Conservation (phyloP, 2,888 invertebrate species). For the Bembecia ichneumoniformis region DNA sequence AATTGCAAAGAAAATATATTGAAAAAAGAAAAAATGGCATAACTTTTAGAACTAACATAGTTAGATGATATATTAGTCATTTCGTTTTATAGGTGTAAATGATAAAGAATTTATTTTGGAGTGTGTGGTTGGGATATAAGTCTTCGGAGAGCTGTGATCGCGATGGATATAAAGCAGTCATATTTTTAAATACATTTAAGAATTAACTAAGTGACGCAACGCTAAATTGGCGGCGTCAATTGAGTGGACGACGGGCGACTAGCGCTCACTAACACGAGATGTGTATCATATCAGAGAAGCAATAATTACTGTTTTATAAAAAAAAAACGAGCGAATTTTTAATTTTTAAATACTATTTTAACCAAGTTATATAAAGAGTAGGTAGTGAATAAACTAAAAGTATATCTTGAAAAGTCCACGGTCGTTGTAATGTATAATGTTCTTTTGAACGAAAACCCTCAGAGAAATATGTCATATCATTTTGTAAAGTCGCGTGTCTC, state of each 20-base stretch:
- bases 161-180: slow-evolving; percentile 71
- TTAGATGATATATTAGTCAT: slow-evolving; percentile 62
- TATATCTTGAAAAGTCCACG: slow-evolving; percentile 64
- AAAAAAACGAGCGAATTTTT: slow-evolving; percentile 34
- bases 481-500: slow-evolving; percentile 26
- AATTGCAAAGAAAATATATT: slow-evolving; percentile 71
- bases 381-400: slow-evolving; percentile 63
- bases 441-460: slow-evolving; percentile 63
- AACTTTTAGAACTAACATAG: slow-evolving; percentile 70
- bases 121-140: slow-evolving; percentile 60
- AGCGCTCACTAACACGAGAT: slow-evolving; percentile 14
- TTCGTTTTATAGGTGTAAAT: slow-evolving; percentile 71
- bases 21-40: slow-evolving; percentile 71
- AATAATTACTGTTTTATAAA: slow-evolving; percentile 69
- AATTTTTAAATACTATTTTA: slow-evolving; percentile 67
- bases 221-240: neutral
- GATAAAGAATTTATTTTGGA: slow-evolving; percentile 71
- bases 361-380: slow-evolving; percentile 66
- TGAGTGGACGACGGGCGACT: slow-evolving; percentile 3
- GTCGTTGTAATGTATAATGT: slow-evolving; percentile 49
- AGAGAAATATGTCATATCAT: slow-evolving; percentile 63
- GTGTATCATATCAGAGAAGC: slow-evolving; percentile 69
- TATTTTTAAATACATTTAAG: slow-evolving; percentile 70
- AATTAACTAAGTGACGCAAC: slow-evolving; percentile 63
- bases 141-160: slow-evolving; percentile 71